phyloP scores from a whole-genome alignment of 2,797 vertebrate genomes.

The Rhyacichthys aspro region DNA sequence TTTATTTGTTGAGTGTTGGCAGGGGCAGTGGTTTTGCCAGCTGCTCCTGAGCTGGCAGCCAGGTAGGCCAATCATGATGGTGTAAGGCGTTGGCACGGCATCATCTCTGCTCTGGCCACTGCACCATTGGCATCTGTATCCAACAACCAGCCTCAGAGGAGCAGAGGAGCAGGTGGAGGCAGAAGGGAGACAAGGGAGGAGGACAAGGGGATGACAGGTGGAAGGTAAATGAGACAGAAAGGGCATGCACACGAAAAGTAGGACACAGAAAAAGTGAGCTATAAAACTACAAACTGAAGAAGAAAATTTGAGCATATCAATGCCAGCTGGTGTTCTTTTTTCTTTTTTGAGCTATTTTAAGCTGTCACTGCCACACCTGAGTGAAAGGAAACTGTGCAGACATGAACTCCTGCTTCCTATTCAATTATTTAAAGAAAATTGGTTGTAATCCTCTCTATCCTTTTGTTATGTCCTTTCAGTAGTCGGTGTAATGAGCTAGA shows the following conservation, averaged over 20 bases:
- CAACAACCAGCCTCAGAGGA: conserved; percentile 30
- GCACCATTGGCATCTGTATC: conserved; percentile 36
- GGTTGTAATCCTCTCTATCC: conserved; percentile 50
- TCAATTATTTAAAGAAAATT: conserved; percentile 49
- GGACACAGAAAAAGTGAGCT: conserved; percentile 20
- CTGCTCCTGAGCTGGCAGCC: conserved; percentile 47
- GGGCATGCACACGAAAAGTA: conserved; percentile 13
- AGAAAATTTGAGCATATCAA: conserved; percentile 27
- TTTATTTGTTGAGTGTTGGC: conserved; percentile 50
- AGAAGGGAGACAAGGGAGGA: conserved; percentile 15
- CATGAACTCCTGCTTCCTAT: conserved; percentile 30
- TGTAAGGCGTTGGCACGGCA: conserved; percentile 44
- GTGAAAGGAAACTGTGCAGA: conserved; percentile 29
- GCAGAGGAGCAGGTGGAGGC: conserved; percentile 24
- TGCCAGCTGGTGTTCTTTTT: conserved; percentile 12
- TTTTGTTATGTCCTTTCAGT: conserved; percentile 49
- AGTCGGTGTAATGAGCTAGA: conserved; percentile 58
- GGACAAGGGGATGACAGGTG: conserved; percentile 27
- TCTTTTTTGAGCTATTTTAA: conserved; percentile 14
- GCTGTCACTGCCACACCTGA: conserved; percentile 16
- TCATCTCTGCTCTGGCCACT: conserved; percentile 36
- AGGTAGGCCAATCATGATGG: conserved; percentile 52
- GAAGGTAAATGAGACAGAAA: conserved; percentile 55
- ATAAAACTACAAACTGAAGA: conserved; percentile 25
- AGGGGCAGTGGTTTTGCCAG: conserved; percentile 43